Evolutionary conservation across 2,888 invertebrate genomes (phyloP).

Genomic region (Drosophila prolongata): DNA sequence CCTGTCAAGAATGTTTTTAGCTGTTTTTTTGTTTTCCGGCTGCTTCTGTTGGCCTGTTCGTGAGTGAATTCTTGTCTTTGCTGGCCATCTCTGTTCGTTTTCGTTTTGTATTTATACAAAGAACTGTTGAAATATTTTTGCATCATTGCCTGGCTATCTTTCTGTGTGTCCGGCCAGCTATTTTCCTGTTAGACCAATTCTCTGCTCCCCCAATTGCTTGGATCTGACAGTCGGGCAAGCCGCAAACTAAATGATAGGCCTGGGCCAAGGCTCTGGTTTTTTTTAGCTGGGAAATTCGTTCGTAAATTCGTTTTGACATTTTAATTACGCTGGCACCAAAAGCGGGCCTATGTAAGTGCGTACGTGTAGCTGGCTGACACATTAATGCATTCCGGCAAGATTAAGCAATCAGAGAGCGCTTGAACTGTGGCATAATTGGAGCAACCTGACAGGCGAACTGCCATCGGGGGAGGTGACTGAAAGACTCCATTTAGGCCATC

Average conservation of each 20-base stretch:
- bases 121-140: slow-evolving; percentile 46
- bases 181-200: slow-evolving; percentile 46
- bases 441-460: slow-evolving; percentile 29
- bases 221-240: slow-evolving; percentile 35
- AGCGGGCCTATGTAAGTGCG: slow-evolving; percentile 10
- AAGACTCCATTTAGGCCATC: slow-evolving; percentile 46
- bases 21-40: slow-evolving; percentile 1
- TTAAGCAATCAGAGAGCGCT: slow-evolving; percentile 66
- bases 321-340: slow-evolving; percentile 59
- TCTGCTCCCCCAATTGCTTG: slow-evolving; percentile 28
- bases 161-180: slow-evolving; percentile 49
- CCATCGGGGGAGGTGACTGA: slow-evolving; percentile 21
- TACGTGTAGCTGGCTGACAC: slow-evolving; percentile 54
- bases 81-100: slow-evolving; percentile 27
- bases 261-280: background rate
- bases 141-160: slow-evolving; percentile 41
- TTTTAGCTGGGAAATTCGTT: background rate
- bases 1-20: slow-evolving; percentile 12
- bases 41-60: slow-evolving; percentile 25
- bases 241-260: slow-evolving; percentile 55
- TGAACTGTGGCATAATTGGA: slow-evolving; percentile 44
- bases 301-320: slow-evolving; percentile 62
- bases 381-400: slow-evolving; percentile 72
- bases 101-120: slow-evolving; percentile 21
- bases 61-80: slow-evolving; percentile 43